These are phyloP conservation scores for Phenganax stokvisi DNA, from an alignment of 92 coral and sea anemone species.

Conservation along the genomic window DNA sequence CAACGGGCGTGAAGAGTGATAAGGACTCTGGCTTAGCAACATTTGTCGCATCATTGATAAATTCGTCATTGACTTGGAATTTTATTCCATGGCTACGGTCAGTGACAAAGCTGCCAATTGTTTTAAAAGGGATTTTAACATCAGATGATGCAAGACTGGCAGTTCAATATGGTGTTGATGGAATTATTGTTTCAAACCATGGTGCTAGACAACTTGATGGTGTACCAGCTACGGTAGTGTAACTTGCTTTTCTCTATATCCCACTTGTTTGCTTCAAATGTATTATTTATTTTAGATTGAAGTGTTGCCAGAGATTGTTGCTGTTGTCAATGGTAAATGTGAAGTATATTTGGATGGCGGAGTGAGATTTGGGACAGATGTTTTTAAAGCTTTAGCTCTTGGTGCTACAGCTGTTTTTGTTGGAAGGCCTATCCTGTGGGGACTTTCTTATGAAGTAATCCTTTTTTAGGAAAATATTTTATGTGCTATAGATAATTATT, in stretches of 20 bases:
- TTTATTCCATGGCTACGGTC: slow-evolving; percentile 25
- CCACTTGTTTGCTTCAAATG: background rate
- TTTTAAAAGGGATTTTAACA: slow-evolving; percentile 31
- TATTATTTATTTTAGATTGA: slow-evolving; percentile 34
- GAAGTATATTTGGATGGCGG: slow-evolving; percentile 52
- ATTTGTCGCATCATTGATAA: slow-evolving; percentile 38
- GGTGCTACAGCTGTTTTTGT: slow-evolving; percentile 47
- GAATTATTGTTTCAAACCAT: slow-evolving; percentile 25
- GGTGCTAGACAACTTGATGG: slow-evolving; percentile 21
- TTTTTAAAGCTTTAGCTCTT: slow-evolving; percentile 46
- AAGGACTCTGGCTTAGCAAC: background rate
- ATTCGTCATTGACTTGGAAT: slow-evolving; percentile 31
- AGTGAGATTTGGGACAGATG: slow-evolving; percentile 49
- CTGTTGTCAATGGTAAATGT: slow-evolving; percentile 41
- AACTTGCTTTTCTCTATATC: too few species aligned
- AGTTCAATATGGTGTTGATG: slow-evolving; percentile 35
- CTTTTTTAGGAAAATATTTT: background rate
- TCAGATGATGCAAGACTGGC: slow-evolving; percentile 34
- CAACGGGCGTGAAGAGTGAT: slow-evolving; percentile 7
- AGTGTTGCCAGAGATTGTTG: slow-evolving; percentile 45
- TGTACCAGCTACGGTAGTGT: slow-evolving; percentile 29
- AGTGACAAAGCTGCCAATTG: slow-evolving; percentile 27
- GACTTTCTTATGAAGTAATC: slow-evolving; percentile 37
- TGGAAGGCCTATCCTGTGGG: slow-evolving; percentile 45
- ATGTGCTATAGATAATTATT: background rate